phyloP scores from a whole-genome alignment of 1,140 invertebrate species.

The Sesamia nonagrioides region DNA sequence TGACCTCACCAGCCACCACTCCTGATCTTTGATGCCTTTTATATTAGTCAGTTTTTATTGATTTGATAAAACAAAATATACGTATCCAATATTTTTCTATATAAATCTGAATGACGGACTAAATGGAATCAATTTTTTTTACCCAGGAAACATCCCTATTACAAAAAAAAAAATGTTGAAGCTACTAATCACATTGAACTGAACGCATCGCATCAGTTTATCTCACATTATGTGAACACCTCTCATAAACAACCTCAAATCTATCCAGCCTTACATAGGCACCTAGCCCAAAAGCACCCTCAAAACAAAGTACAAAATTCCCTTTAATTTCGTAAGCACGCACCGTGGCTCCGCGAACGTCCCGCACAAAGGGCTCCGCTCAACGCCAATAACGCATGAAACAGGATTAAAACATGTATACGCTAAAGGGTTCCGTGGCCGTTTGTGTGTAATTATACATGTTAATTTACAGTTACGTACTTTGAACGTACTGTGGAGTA shows the following conservation, averaged over 20 bases:
- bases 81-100: no score
- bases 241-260: not conserved
- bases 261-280: not conserved
- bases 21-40: no score
- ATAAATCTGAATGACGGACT: no score
- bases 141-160: no score
- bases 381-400: conserved; percentile 84
- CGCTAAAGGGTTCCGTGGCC: conserved; percentile 76
- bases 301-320: conserved; percentile 25
- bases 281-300: not conserved
- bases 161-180: no score
- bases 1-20: no score
- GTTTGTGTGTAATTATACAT: conserved; percentile 80
- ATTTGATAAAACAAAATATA: no score
- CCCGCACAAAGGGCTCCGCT: conserved; percentile 73
- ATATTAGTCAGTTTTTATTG: no score
- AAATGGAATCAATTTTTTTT: no score
- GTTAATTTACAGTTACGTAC: conserved; percentile 72
- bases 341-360: conserved; percentile 64
- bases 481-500: conserved; percentile 4
- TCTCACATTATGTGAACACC: not conserved
- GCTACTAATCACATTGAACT: no score
- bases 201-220: not conserved
- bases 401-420: conserved; percentile 87
- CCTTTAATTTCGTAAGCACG: conserved; percentile 47